A percentile compares a stretch with the other conserved stretches of the same genome.
Evolutionary conservation across 1,140 invertebrate species (phyloP).

Genomic region (Hydropsyche tenuis): DNA sequence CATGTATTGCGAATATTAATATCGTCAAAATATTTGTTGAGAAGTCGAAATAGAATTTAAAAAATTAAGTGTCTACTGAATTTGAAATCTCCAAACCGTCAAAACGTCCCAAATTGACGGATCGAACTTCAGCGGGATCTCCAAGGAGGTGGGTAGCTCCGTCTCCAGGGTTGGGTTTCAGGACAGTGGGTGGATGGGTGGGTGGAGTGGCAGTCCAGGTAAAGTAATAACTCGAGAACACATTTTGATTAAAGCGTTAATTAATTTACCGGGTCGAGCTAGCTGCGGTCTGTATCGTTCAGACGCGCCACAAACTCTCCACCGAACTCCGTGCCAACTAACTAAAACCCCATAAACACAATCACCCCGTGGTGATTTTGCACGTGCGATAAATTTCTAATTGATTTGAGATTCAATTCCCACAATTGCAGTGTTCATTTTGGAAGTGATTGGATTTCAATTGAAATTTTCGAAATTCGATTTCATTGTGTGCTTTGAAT

Average conservation of each 20-base stretch:
- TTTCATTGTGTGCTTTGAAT: too few relatives aligned
- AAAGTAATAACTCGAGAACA: conserved; percentile 43
- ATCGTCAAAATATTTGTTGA: too few relatives aligned
- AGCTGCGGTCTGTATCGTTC: conserved; percentile 41
- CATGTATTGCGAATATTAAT: too few relatives aligned
- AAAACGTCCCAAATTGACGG: too few relatives aligned
- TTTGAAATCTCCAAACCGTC: too few relatives aligned
- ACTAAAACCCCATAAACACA: too few relatives aligned
- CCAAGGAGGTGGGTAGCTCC: not conserved
- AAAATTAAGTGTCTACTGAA: too few relatives aligned
- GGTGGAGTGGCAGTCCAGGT: conserved; percentile 26
- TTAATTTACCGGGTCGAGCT: conserved; percentile 38
- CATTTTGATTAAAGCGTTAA: conserved; percentile 46
- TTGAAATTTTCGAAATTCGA: not conserved
- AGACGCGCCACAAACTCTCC: conserved; percentile 31
- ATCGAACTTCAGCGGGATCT: not conserved
- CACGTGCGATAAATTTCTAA: not conserved
- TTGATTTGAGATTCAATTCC: conserved; percentile 11
- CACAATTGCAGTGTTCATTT: too few relatives aligned
- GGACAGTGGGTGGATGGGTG: not conserved
- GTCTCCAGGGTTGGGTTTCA: not conserved
- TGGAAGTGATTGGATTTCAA: too few relatives aligned
- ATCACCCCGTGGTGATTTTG: not conserved
- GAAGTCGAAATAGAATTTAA: too few relatives aligned
- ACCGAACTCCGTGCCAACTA: not conserved